Base-by-base conservation (phyloP, 2,113 vertebrate genomes). In the Columba livia region DNA sequence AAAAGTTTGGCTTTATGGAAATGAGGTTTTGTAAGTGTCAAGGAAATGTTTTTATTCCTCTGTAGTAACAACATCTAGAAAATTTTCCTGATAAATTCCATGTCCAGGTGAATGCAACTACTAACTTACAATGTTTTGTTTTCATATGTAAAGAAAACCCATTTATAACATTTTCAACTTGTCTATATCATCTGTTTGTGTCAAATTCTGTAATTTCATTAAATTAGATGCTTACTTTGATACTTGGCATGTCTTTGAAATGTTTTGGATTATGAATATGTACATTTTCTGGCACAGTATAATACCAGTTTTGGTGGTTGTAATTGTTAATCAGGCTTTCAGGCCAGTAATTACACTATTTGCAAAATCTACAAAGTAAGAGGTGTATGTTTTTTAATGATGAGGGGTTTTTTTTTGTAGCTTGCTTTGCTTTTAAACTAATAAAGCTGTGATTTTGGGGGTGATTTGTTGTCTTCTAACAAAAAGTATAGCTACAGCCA, bases 1-100 rank as follows among this genome's bases (percentile, higher is more conserved):
- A 95, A 96, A 94, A 70, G 54, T 78, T 94, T 48, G 89, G 66
- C 61, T 92, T 93, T 65, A 66, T 61, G 82, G 69, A 71, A 91
- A 77, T 58, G 17, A 91, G 23, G 28, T 69, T 82, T 96, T 87
- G 2, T 75, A 74, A 67, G 48, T 74, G 74, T 87, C 51, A 73
- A 77, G 36, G 24, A 18, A 81, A 25, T 85, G 58, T 70, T 93
- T 94, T 90, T 93, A 88, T 84, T 88, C 36, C 65, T 48, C 17
- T 74, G 10, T 67, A 79, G 24, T 64, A 85, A 72, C 25, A 47
- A 57, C 2, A 12, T 69, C 64, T 36, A 56, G 26, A 58, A 75
- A 32, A 65, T 62, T 88, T 90, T 73, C n/a, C 21, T 79, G 47
- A 9, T 74, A 48, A 82, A 77, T 71, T 79, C 29, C 26, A 32